Percentiles rank a stretch among this genome's conserved stretches.
Evolutionary conservation across 2,113 vertebrate genomes (phyloP).

Genomic region (Toxotes chatareus): DNA sequence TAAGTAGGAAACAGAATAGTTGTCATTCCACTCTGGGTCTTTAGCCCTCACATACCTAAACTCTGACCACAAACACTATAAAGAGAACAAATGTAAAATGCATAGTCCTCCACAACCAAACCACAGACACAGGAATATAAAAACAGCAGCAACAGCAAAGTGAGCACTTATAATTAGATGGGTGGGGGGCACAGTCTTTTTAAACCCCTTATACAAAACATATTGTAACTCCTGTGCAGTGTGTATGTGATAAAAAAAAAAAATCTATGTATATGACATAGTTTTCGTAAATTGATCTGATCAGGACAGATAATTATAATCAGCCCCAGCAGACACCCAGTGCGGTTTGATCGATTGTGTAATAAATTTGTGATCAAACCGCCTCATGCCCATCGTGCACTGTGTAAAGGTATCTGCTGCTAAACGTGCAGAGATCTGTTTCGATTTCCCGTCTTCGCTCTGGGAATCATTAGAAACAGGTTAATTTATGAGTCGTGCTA

Average conservation of each 20-base stretch:
- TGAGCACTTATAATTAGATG: constrained; percentile 22
- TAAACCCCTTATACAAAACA: neutral
- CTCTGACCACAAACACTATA: constrained; percentile 10
- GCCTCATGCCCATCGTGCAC: neutral
- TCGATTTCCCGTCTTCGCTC: constrained; percentile 2
- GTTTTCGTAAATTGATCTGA: too few species aligned
- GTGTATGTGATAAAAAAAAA: neutral
- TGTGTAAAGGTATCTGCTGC: neutral
- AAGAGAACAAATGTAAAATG: constrained; percentile 14
- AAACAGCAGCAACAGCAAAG: constrained; percentile 35
- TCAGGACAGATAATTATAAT: neutral
- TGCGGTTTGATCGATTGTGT: neutral
- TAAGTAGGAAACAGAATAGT: neutral
- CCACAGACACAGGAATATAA: constrained; percentile 44
- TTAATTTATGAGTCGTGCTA: constrained; percentile 44
- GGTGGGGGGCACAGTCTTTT: neutral
- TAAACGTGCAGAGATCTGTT: constrained; percentile 3
- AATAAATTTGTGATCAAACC: neutral
- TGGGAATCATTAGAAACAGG: constrained; percentile 46
- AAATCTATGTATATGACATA: too few species aligned
- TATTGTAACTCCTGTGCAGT: neutral
- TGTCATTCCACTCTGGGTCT: constrained; percentile 2
- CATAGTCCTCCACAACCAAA: neutral
- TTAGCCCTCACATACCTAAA: neutral
- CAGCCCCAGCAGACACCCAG: neutral